Percentiles rank a stretch among this genome's conserved stretches.
Evolutionary conservation across 2,888 invertebrate genomes (phyloP).

Genomic region (Lordiphosa fenestrarum): DNA sequence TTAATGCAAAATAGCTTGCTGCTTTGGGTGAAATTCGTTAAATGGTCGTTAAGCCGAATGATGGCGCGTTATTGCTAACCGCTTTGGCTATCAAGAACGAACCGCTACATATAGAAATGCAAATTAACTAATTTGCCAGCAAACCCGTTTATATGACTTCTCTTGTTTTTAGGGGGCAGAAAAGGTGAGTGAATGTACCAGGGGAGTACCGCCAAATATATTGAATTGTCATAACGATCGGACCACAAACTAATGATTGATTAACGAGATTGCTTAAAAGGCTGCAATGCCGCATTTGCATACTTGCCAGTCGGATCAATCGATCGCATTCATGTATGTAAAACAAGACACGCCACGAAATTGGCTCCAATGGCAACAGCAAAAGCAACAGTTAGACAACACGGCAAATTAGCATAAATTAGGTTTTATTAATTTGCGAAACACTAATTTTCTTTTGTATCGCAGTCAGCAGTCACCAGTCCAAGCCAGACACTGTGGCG

Average conservation of each 20-base stretch:
- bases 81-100: slow-evolving; percentile 42
- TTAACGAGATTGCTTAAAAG: slow-evolving; percentile 25
- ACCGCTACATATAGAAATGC: slow-evolving; percentile 63
- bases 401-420: slow-evolving; percentile 65
- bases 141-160: slow-evolving; percentile 17
- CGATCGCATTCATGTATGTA: slow-evolving; percentile 48
- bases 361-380: slow-evolving; percentile 23
- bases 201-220: slow-evolving; percentile 11
- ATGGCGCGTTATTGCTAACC: slow-evolving; percentile 48
- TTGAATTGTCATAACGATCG: slow-evolving; percentile 21
- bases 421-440: slow-evolving; percentile 69
- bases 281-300: slow-evolving; percentile 47
- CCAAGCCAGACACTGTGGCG: slow-evolving; percentile 65
- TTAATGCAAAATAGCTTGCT: slow-evolving; percentile 44
- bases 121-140: slow-evolving; percentile 53
- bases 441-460: slow-evolving; percentile 63
- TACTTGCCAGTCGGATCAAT: slow-evolving; percentile 39
- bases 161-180: not conserved
- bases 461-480: slow-evolving; percentile 16
- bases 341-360: slow-evolving; percentile 44
- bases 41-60: slow-evolving; percentile 55
- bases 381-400: slow-evolving; percentile 21
- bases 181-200: slow-evolving; percentile 27
- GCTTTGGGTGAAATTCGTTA: slow-evolving; percentile 60
- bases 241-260: slow-evolving; percentile 26